These are phyloP conservation scores for Oreochromis tanganicae DNA, from an alignment of 2,113 vertebrate species.

Conservation along the genomic window DNA sequence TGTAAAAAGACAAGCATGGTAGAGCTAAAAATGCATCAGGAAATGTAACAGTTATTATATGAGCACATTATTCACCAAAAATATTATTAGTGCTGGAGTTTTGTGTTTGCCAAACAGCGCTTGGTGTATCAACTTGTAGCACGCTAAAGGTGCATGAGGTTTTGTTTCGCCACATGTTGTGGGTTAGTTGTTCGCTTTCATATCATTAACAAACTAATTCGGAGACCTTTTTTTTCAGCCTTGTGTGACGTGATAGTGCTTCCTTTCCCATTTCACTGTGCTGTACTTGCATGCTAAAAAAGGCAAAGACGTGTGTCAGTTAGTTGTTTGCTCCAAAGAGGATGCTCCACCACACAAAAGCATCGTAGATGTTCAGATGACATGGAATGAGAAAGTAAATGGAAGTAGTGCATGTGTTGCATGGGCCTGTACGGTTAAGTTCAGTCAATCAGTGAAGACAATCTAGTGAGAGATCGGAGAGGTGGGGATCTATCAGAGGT, in stretches of 20 bases:
- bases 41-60: neutral
- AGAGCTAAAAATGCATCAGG: neutral
- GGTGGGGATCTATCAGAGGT: neutral
- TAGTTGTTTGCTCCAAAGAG: neutral
- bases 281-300: constrained; percentile 24
- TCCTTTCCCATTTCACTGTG: constrained; percentile 6
- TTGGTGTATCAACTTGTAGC: constrained; percentile 8
- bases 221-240: neutral
- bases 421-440: neutral
- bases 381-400: neutral
- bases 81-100: neutral
- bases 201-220: neutral
- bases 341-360: neutral
- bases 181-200: neutral
- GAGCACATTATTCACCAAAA: neutral
- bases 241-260: neutral
- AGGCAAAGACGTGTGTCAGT: neutral
- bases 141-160: constrained; percentile 15
- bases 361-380: neutral
- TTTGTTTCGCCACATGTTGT: neutral
- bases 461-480: neutral
- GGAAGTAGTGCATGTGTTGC: constrained; percentile 8
- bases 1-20: neutral
- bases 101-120: neutral
- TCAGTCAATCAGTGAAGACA: neutral